A percentile compares a stretch with the other conserved stretches of the same genome.
These are phyloP conservation scores for Zaprionus ornatus DNA, from an alignment of 1,140 invertebrate genomes.

Conservation along the genomic window DNA sequence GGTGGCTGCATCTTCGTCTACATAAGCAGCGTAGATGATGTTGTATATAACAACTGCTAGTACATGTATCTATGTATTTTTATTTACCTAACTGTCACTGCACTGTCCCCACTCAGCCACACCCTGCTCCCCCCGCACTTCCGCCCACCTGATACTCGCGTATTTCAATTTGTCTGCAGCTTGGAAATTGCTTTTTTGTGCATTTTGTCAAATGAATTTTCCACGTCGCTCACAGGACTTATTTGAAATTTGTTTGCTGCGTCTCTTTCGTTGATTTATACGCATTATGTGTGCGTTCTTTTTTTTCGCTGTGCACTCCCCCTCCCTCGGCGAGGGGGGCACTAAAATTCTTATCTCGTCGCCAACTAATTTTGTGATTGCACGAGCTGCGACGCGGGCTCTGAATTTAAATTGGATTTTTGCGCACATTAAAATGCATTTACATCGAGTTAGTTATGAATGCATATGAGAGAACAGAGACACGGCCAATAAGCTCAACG, in stretches of 20 bases:
- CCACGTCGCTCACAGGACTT: slow-evolving; percentile 78
- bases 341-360: slow-evolving; percentile 81
- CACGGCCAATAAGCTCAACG: background rate
- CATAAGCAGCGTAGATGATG: background rate
- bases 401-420: slow-evolving; percentile 83
- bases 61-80: slow-evolving; percentile 49
- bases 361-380: slow-evolving; percentile 81
- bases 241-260: slow-evolving; percentile 81
- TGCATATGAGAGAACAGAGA: slow-evolving; percentile 64
- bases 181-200: slow-evolving; percentile 80
- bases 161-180: slow-evolving; percentile 81
- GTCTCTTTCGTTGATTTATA: slow-evolving; percentile 77
- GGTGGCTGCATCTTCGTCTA: slow-evolving; percentile 74
- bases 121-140: background rate
- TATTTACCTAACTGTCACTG: slow-evolving; percentile 79
- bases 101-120: slow-evolving; percentile 52
- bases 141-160: slow-evolving; percentile 24
- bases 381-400: slow-evolving; percentile 71
- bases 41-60: slow-evolving; percentile 3
- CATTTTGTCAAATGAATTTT: slow-evolving; percentile 83
- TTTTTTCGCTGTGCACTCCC: background rate
- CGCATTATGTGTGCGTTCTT: slow-evolving; percentile 54
- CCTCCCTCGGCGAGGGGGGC: slow-evolving; percentile 14
- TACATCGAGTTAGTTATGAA: slow-evolving; percentile 78
- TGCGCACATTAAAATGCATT: slow-evolving; percentile 81